These are phyloP conservation scores for Ptilonorhynchus violaceus DNA, from an alignment of 2,113 vertebrate genomes.

Conservation along the genomic window DNA sequence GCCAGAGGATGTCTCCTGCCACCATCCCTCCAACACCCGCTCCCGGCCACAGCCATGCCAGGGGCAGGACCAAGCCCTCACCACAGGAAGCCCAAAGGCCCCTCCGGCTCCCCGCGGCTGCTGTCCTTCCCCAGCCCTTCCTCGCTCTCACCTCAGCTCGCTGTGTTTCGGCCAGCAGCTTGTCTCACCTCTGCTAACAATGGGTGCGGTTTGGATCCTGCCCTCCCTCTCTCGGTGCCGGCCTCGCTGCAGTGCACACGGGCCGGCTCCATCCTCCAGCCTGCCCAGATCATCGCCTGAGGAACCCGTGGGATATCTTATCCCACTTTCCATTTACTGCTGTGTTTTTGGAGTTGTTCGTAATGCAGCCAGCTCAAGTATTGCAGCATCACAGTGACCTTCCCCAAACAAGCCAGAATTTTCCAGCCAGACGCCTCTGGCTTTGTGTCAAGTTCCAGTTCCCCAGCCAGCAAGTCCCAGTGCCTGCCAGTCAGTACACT, in stretches of 20 bases:
- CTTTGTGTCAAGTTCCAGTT: neutral
- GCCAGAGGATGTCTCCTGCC: neutral
- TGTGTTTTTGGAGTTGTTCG: rapidly evolving
- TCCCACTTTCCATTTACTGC: neutral
- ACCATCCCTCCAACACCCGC: rapidly evolving
- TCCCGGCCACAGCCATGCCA: rapidly evolving
- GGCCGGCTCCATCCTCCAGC: too few relatives aligned
- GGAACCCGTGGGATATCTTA: rapidly evolving
- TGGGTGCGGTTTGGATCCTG: rapidly evolving
- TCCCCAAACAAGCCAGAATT: neutral
- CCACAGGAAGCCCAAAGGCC: rapidly evolving
- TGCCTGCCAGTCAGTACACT: neutral
- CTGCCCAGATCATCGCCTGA: neutral
- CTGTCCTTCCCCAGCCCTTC: neutral
- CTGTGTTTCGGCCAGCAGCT: neutral
- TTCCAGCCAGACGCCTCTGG: neutral
- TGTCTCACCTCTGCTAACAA: neutral
- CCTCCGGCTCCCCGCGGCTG: neutral
- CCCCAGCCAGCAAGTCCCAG: neutral
- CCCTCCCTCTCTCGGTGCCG: rapidly evolving
- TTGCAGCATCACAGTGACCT: neutral
- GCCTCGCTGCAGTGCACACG: rapidly evolving
- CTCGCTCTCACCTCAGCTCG: neutral
- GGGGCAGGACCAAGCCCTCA: rapidly evolving
- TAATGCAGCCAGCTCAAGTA: neutral